Evolutionary conservation across 2,797 vertebrate genomes (phyloP).

Genomic region (Eurystomus glaucurus): DNA sequence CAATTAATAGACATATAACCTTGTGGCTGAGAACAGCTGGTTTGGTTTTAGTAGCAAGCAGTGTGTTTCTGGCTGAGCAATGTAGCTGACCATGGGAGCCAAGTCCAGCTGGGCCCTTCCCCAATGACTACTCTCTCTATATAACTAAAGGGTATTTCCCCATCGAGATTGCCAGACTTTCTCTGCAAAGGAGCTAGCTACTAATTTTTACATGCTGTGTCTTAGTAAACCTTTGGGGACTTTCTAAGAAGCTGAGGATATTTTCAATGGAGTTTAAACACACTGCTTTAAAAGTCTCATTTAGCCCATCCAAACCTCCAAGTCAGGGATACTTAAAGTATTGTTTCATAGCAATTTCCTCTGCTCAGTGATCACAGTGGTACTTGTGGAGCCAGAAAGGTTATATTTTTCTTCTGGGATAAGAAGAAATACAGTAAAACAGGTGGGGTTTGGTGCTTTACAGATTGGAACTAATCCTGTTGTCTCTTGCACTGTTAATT

Average conservation of each 20-base stretch:
- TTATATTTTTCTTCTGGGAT: background rate
- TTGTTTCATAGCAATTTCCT: background rate
- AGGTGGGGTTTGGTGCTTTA: background rate
- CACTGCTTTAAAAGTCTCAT: background rate
- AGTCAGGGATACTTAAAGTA: background rate
- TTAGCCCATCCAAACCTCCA: background rate
- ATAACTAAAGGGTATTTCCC: conserved; percentile 1
- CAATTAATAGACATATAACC: background rate
- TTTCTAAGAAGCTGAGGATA: background rate
- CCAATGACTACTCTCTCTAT: background rate
- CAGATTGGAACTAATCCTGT: background rate
- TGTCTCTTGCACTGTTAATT: background rate
- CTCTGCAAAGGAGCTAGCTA: background rate
- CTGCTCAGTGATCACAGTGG: background rate
- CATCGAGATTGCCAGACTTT: background rate
- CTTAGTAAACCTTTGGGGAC: background rate
- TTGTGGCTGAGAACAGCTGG: background rate
- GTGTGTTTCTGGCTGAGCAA: background rate
- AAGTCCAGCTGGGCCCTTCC: background rate
- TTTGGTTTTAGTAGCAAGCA: conserved; percentile 3
- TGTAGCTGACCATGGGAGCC: background rate
- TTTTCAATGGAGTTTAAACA: background rate
- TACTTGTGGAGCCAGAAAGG: background rate
- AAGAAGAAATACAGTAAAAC: background rate
- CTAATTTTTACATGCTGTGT: conserved; percentile 24